Conservation (phyloP, 2,113 vertebrate species). For the Corvus hawaiiensis region DNA sequence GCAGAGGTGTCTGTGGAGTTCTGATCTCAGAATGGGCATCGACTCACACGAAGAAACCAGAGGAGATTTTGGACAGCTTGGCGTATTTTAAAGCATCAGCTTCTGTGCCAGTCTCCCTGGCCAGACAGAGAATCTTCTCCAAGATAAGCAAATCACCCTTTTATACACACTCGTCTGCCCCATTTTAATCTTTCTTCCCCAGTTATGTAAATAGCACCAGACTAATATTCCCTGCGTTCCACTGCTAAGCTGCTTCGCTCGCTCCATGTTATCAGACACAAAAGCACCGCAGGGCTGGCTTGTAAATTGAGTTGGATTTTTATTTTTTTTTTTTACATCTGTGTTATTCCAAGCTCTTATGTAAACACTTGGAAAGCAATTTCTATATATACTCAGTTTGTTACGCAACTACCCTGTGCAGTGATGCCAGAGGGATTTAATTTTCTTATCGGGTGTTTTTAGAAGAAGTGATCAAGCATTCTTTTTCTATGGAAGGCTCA, state of each 20-base stretch:
- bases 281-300: not conserved
- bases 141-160: not conserved
- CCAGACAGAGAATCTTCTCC: not conserved
- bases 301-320: constrained; percentile 10
- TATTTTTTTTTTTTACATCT: not conserved
- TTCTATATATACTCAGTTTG: not conserved
- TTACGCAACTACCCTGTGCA: constrained; percentile 33
- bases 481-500: not conserved
- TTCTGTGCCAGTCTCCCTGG: not conserved
- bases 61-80: not conserved
- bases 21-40: not conserved
- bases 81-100: not conserved
- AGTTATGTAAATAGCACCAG: constrained; percentile 8
- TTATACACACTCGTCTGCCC: not conserved
- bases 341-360: constrained; percentile 47
- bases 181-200: not conserved
- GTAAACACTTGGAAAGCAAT: constrained; percentile 47
- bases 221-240: not conserved
- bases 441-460: not conserved
- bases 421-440: constrained; percentile 35
- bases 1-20: not conserved
- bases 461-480: constrained; percentile 19
- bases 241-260: not conserved
- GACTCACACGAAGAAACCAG: not conserved
- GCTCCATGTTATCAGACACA: not conserved